Evolutionary conservation across 2,113 vertebrate species (phyloP).

Genomic region (Protobothrops mucrosquamatus): DNA sequence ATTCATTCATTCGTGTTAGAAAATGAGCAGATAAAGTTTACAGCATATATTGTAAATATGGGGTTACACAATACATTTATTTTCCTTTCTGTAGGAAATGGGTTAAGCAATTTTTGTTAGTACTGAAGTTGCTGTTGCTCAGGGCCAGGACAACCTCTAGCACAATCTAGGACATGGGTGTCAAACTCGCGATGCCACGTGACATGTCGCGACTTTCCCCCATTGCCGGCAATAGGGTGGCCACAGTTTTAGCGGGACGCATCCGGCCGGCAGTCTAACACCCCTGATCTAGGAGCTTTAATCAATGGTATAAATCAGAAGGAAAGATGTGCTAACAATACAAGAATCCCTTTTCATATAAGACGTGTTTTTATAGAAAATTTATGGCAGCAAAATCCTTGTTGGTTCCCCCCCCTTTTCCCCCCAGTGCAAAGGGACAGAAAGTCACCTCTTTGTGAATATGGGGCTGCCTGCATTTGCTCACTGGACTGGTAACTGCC

Average conservation of each 20-base stretch:
- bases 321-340: neutral
- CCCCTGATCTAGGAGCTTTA: neutral
- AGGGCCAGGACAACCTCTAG: neutral
- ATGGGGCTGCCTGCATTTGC: neutral
- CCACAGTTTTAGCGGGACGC: no score
- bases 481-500: neutral
- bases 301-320: neutral
- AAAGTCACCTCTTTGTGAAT: neutral
- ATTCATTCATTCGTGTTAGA: neutral
- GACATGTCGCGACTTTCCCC: no score
- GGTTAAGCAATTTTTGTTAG: neutral
- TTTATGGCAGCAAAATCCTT: neutral
- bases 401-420: neutral
- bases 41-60: neutral
- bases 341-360: neutral
- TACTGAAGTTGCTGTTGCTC: neutral
- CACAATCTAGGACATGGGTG: neutral
- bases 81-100: neutral
- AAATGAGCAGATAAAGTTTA: neutral
- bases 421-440: neutral
- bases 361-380: neutral
- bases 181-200: no score
- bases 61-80: neutral
- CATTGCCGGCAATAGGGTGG: no score
- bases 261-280: no score